Evolutionary conservation across 2,113 vertebrate species (phyloP).

Genomic region (Hypomesus transpacificus): DNA sequence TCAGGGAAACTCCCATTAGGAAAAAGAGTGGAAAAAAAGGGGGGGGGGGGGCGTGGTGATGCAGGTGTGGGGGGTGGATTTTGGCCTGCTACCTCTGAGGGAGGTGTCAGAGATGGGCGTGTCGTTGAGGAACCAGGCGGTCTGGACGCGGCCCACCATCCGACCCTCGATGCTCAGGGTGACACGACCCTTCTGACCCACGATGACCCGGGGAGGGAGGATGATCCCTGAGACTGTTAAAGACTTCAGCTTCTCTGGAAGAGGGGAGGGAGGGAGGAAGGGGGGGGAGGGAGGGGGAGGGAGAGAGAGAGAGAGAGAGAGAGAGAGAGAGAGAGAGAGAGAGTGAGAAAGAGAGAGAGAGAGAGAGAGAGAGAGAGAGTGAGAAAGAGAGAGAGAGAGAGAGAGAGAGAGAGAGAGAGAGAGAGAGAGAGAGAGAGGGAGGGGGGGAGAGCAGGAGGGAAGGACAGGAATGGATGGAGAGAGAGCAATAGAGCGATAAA

Average conservation of each 20-base stretch:
- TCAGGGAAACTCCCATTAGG: no score
- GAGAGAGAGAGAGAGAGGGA: no score
- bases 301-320: neutral
- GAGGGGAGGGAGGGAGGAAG: neutral
- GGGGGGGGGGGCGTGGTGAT: neutral
- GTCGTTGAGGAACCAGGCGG: constrained; percentile 72
- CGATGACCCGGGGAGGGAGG: constrained; percentile 65
- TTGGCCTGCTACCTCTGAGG: constrained; percentile 48
- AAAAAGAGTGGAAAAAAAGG: no score
- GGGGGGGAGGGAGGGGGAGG: neutral
- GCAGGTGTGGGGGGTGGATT: neutral
- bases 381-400: no score
- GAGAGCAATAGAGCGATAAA: no score
- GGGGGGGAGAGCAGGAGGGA: no score
- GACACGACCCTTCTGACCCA: constrained; percentile 72
- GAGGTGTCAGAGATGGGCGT: constrained; percentile 66
- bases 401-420: no score
- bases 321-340: neutral
- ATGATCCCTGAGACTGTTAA: constrained; percentile 71
- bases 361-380: no score
- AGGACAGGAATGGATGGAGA: no score
- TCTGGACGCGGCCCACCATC: constrained; percentile 68
- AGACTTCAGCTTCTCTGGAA: constrained; percentile 64
- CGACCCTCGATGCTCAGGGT: constrained; percentile 71
- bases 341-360: no score